A percentile compares a stretch with the other conserved stretches of the same genome.
Evolutionary conservation across 1,140 invertebrate genomes (phyloP).

Genomic region (Leptopilina clavipes): DNA sequence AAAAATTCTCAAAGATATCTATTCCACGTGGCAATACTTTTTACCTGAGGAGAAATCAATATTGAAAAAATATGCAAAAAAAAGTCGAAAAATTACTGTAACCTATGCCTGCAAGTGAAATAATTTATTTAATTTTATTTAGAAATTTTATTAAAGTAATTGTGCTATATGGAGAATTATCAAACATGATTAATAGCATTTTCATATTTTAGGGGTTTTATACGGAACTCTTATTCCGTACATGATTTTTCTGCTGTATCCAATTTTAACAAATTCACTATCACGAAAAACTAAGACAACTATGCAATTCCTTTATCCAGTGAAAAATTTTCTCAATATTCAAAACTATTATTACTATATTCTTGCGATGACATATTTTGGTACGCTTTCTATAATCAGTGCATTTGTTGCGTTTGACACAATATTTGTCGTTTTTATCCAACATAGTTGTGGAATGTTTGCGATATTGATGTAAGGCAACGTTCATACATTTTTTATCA

Average conservation of each 20-base stretch:
- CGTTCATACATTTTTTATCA: no score
- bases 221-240: background rate
- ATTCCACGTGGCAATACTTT: background rate
- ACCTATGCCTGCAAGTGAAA: background rate
- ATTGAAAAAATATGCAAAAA: background rate
- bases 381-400: background rate
- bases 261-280: background rate
- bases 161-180: no score
- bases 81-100: conserved; percentile 1
- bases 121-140: no score
- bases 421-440: background rate
- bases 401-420: background rate
- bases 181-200: background rate
- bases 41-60: background rate
- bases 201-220: background rate
- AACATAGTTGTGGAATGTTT: background rate
- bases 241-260: background rate
- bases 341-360: background rate
- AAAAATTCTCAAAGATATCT: background rate
- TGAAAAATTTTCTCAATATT: background rate
- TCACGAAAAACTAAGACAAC: background rate
- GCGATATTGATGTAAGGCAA: background rate
- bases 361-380: background rate
- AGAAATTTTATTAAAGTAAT: no score
- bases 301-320: background rate